Evolutionary conservation across 1,140 invertebrate species (phyloP).

Genomic region (Parasteatoda tepidariorum): DNA sequence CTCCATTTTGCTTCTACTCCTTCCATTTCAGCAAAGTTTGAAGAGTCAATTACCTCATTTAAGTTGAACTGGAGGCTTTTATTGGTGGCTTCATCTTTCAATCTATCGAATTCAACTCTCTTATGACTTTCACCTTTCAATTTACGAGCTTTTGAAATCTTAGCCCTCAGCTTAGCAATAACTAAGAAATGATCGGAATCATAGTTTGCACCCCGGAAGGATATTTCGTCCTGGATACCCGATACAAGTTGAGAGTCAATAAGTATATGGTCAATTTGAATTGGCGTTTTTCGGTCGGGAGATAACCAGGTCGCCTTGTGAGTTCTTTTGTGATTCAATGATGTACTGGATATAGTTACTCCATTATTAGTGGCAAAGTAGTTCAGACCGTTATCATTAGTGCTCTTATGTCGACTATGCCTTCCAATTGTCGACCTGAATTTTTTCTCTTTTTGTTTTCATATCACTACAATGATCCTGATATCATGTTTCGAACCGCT

Average conservation of each 20-base stretch:
- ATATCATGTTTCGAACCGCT: background rate
- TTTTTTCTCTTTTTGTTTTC: conserved; percentile 1
- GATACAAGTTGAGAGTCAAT: background rate
- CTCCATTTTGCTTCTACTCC: background rate
- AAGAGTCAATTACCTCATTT: background rate
- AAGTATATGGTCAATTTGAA: background rate
- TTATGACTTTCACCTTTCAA: background rate
- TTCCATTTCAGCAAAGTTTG: conserved; percentile 3
- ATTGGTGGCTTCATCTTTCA: background rate
- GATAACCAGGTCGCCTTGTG: background rate
- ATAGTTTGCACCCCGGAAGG: background rate
- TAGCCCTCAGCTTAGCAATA: background rate
- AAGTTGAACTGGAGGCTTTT: background rate
- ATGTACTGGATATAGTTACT: background rate
- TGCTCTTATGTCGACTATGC: background rate
- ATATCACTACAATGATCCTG: background rate
- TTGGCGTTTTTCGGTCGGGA: background rate
- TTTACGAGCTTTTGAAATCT: conserved; percentile 5
- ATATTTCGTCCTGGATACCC: background rate
- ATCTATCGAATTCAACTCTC: background rate
- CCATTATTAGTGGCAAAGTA: conserved; percentile 7
- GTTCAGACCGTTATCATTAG: background rate
- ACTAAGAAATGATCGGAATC: background rate
- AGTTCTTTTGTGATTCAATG: conserved; percentile 5
- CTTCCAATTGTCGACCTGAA: background rate